Evolutionary conservation across 23 tunicate genomes (phyloP), one percentile per base, ranked within the genome.

Genomic region (Botrylloides violaceus): DNA sequence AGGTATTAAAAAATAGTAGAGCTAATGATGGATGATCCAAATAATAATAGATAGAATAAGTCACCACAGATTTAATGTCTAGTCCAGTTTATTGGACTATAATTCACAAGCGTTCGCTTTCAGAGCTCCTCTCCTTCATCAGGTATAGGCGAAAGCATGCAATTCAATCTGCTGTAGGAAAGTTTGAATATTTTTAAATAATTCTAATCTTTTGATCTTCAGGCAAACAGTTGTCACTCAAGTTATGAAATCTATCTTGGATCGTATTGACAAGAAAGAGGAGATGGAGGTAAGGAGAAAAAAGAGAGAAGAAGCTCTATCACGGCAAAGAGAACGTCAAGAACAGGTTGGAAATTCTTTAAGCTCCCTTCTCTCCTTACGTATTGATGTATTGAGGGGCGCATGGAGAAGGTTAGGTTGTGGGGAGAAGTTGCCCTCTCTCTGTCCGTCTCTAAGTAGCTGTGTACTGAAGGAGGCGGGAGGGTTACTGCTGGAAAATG

Each of bases 211-310:
- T n/a, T n/a, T n/a, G 23, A 59, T 7, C 34, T 49, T 7, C 80
- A 83, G 90, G 75, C 57, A 65, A 31, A 75, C 66, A 1, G 97
- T 79, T 0, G 85, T 79, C 34, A 76, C 76, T 49, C 97, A 83
- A 71, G 73, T 83, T 68, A 70, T 83, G 75, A 90, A 90, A 32
- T 78, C 89, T 19, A 66, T 83, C 49, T 70, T 83, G 75, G 90
- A 90, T 68, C 76, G 84, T 3, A 90, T 90, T 30, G 97, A 90
- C 38, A 50, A 81, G 55, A 78, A 79, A 61, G 90, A 90, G 75
- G 90, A 90, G 73, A 12, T 90, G 81, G 90, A 83, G 53, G 80
- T 71, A 35, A 72, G 80, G 70, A 75, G 70, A 70, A 90, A 72
- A 60, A 78, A 53, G 81, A 78, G 39, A 50, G 97, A 90, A 75